Evolutionary conservation across 2,888 invertebrate species (phyloP).

Genomic region (Hirtodrosophila histrioides): DNA sequence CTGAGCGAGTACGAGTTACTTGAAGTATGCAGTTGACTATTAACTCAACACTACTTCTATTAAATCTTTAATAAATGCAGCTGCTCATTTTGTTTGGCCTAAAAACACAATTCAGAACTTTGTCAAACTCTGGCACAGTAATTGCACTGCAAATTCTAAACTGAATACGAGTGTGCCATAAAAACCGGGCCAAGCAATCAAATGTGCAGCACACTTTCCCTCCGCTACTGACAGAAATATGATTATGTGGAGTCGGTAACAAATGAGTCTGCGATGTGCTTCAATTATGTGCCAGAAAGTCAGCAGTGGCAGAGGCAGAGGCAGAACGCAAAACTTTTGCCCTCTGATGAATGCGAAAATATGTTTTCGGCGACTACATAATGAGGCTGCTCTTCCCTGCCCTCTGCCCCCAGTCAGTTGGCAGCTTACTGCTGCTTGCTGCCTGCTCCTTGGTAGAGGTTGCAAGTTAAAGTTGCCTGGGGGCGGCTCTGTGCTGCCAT

Average conservation of each 20-base stretch:
- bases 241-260: constrained; percentile 60
- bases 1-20: background rate
- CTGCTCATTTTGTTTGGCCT: constrained; percentile 47
- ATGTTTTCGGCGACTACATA: constrained; percentile 72
- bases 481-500: constrained; percentile 35
- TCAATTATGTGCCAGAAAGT: constrained; percentile 68
- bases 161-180: constrained; percentile 42
- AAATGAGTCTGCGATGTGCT: constrained; percentile 77
- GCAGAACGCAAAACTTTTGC: constrained; percentile 53
- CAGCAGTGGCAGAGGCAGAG: constrained; percentile 12
- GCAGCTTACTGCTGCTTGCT: too few relatives aligned
- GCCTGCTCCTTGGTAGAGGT: constrained; percentile 9
- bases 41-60: background rate
- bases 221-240: constrained; percentile 43
- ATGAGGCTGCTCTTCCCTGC: constrained; percentile 51
- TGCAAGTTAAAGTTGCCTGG: constrained; percentile 44
- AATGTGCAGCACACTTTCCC: constrained; percentile 41
- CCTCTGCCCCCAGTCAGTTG: background rate
- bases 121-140: constrained; percentile 54
- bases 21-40: constrained; percentile 6
- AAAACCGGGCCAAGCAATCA: constrained; percentile 62
- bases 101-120: constrained; percentile 69
- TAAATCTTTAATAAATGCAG: constrained; percentile 17
- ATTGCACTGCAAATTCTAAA: constrained; percentile 57
- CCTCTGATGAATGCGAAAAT: constrained; percentile 76